Base-by-base conservation (phyloP, 2,113 vertebrate species). In the Spea multiplicata region DNA sequence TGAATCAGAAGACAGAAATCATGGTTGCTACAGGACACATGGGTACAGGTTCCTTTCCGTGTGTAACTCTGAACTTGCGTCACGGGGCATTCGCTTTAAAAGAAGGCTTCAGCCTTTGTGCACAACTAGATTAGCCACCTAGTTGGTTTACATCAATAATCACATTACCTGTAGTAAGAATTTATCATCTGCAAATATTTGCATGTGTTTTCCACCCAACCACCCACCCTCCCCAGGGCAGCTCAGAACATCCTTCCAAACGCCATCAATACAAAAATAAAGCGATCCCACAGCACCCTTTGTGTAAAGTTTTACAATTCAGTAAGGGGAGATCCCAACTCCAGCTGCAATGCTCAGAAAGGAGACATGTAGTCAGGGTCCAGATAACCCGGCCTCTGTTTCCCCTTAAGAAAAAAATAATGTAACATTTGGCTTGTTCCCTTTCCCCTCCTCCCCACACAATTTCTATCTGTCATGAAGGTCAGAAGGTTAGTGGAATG, bases 221-320 rank as follows among this genome's bases (percentile, higher is more conserved):
- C 8, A 44, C 7, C 65, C 67, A 30, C 30, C 67, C 49, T 71
- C 49, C 70, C 59, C 64, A 17, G 64, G 71, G 64, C 78, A 67
- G 65, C 48, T 72, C 78, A 67, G 71, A 55, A 80, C 78, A 80
- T 80, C 71, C 71, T 73, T 80, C 71, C 78, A 74, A 80, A 80
- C 67, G 71, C 78, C 78, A 74, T 74, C 78, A 67, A 74, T 80
- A 80, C 50, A 80, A 80, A 80, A 80, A 80, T 80, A 80, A 80
- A 80, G 62, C 78, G 74, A 74, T 80, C 78, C 78, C 71, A 73
- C 71, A 80, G 71, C 78, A 80, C 71, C 78, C 71, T 73, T 74
- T 80, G 52, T 79, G 61, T 66, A 49, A 78, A 73, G 70, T 73
- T 73, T 71, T 78, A 30, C 68, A 59, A 80, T 71, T 68, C 65